These are phyloP conservation scores for Acanthurus leucopareius DNA, from an alignment of 2,797 vertebrate species.

Conservation along the genomic window DNA sequence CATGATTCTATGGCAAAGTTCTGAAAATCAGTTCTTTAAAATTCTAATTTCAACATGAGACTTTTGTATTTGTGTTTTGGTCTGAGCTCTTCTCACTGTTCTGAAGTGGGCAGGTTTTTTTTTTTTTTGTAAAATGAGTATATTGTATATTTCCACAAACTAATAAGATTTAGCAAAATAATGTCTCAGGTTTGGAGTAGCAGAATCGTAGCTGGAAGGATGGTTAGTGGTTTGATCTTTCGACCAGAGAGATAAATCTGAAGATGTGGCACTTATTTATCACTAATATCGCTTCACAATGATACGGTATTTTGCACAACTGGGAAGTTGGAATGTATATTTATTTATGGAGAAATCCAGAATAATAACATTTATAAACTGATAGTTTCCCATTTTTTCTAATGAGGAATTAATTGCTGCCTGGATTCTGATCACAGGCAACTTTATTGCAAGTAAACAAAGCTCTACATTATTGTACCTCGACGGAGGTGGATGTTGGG, in stretches of 20 bases:
- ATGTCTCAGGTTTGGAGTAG: no score
- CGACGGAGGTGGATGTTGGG: no score
- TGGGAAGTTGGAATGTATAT: no score
- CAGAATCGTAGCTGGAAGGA: no score
- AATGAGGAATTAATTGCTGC: not conserved
- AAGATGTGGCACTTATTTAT: no score
- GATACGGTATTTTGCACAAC: no score
- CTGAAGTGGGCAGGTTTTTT: not conserved
- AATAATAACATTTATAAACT: no score
- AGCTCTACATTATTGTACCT: not conserved
- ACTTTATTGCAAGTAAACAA: not conserved
- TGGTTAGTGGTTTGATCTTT: no score
- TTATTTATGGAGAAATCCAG: no score
- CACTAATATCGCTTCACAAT: no score
- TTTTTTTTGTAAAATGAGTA: not conserved
- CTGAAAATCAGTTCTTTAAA: not conserved
- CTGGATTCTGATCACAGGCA: not conserved
- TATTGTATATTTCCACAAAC: not conserved
- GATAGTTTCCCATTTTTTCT: no score
- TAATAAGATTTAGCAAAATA: conserved; percentile 12
- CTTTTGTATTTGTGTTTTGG: not conserved
- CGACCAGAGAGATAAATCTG: no score
- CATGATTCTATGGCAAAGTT: not conserved
- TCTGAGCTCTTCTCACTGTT: not conserved
- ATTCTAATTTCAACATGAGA: conserved; percentile 3